Base-by-base conservation (phyloP, 2,888 invertebrate genomes). In the Catocala fraxini region DNA sequence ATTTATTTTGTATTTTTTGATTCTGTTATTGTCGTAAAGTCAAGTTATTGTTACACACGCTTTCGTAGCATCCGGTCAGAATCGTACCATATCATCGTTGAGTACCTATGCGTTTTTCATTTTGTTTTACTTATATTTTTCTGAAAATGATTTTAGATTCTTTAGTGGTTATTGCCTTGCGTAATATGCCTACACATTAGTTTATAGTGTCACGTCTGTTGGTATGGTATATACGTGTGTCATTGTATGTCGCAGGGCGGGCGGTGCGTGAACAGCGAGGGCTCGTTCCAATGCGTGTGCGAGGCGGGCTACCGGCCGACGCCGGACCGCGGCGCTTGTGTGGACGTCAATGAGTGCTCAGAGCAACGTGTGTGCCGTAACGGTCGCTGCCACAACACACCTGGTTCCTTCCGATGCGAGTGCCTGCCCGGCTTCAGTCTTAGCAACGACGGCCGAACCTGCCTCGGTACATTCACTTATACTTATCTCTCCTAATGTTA, bases 211-310 rank as follows among this genome's bases (percentile, higher is more conserved):
- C 25, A 25, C 25, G 25, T 25, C 25, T 25, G 1, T 25, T 25
- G 25, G 25, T 25, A 25, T 25, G 25, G 25, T 25, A 34, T 45
- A 45, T 13, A 12, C 6, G 12, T 4, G 9, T 6, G 12, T 4
- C 35, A 39, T 7, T 39, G 5, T 47, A 1, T 33, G 34, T 49
- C 11, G 0, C 95, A 96, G 85, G 97, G 97, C 41, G 98, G 98
- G 0, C 95, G 96, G 11, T 98, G 98, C 85, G 94, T 97, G 59
- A 98, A 98, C 90, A 96, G 97, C n/a, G 95, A 96, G 33, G 98
- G 98, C 0, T 97, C 97, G 0, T 98, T 97, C 92, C 95, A 95
- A 45, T 98, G 98, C 89, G 96, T 97, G 75, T 98, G 98, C 88
- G 97, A 97, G 61, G 95, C 95, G 5, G 98, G 98, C 9, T 97